Evolutionary conservation across 1,140 invertebrate species (phyloP).

Genomic region (Plectrocnemia conspersa): DNA sequence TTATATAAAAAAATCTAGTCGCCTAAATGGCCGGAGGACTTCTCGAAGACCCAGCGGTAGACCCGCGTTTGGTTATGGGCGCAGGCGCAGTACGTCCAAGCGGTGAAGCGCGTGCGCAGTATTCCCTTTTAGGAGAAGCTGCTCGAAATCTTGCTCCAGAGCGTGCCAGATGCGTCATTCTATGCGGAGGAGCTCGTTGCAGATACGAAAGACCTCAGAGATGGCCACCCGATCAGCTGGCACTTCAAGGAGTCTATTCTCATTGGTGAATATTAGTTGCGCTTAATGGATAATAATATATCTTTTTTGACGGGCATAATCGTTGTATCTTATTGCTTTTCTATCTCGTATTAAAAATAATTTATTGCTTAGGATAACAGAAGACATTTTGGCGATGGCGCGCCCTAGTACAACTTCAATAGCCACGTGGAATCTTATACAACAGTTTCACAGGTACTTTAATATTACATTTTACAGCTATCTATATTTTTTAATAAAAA

Average conservation of each 20-base stretch:
- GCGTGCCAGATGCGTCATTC: slow-evolving; percentile 69
- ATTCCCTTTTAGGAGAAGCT: slow-evolving; percentile 42
- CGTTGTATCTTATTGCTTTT: no score
- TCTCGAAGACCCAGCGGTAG: no score
- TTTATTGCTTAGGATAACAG: slow-evolving; percentile 77
- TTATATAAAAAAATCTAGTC: no score
- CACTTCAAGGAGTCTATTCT: slow-evolving; percentile 74
- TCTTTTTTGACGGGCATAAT: no score
- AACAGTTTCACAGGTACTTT: slow-evolving; percentile 75
- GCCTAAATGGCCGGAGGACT: no score
- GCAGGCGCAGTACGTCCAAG: not conserved
- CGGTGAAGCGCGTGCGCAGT: slow-evolving; percentile 38
- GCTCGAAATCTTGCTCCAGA: slow-evolving; percentile 54
- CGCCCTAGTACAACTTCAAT: slow-evolving; percentile 73
- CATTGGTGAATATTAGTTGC: slow-evolving; percentile 64
- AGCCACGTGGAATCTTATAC: slow-evolving; percentile 68
- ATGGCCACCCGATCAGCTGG: slow-evolving; percentile 64
- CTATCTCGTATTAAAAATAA: no score
- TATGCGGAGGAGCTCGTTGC: slow-evolving; percentile 77
- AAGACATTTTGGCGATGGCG: slow-evolving; percentile 83
- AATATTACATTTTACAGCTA: no score
- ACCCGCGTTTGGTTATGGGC: no score
- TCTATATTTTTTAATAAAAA: slow-evolving; percentile 1
- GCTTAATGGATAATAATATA: no score
- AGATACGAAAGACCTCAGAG: slow-evolving; percentile 70